Conservation (phyloP, 1,140 invertebrate species). For the Marisa cornuarietis region DNA sequence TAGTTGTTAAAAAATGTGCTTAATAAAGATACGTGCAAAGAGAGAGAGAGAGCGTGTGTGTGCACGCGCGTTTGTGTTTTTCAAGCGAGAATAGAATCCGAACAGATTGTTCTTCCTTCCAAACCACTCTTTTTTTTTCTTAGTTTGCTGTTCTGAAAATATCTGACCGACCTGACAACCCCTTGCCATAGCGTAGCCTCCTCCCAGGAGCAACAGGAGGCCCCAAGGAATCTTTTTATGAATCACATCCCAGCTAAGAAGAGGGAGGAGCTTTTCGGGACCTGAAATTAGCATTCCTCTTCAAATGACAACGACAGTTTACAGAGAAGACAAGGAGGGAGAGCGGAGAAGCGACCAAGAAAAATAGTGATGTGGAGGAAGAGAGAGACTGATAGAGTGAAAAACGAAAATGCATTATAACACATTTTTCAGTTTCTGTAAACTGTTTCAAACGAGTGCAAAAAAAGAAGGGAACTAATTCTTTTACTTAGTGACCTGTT, state of each 20-base stretch:
- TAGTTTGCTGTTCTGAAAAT: background rate
- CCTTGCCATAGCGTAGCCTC: background rate
- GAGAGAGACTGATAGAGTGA: conserved; percentile 1
- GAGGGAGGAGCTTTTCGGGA: background rate
- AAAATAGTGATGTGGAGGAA: background rate
- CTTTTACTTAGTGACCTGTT: too few species aligned
- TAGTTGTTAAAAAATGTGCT: too few species aligned
- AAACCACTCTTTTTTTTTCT: too few species aligned
- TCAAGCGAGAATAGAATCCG: too few species aligned
- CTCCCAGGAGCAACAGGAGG: background rate
- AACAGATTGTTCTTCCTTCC: too few species aligned
- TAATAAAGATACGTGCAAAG: too few species aligned
- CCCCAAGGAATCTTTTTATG: too few species aligned
- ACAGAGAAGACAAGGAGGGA: background rate
- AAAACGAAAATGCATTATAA: background rate
- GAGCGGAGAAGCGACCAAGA: background rate
- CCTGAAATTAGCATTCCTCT: background rate
- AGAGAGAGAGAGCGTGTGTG: too few species aligned
- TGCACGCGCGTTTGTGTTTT: too few species aligned
- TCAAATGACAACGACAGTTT: background rate
- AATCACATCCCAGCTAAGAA: background rate
- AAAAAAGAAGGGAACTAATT: too few species aligned
- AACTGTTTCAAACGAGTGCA: too few species aligned
- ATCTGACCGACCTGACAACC: background rate
- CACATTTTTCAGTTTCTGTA: too few species aligned